These are phyloP conservation scores for Squalus acanthias DNA, from an alignment of 2,797 vertebrate genomes.

Conservation along the genomic window DNA sequence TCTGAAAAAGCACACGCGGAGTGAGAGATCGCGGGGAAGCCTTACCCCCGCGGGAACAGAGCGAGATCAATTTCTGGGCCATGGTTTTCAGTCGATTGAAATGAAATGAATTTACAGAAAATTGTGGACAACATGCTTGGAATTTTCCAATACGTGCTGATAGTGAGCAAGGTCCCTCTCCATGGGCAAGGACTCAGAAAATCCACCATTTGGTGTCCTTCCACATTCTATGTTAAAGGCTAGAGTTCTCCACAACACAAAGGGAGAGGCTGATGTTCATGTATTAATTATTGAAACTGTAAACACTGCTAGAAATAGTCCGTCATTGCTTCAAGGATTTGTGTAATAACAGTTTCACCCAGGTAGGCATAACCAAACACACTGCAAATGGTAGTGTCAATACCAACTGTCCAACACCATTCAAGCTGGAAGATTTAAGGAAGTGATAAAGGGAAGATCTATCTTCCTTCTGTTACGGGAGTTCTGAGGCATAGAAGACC, in stretches of 20 bases:
- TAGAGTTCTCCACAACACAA: background rate
- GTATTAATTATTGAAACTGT: background rate
- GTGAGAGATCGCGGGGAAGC: no score
- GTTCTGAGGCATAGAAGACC: background rate
- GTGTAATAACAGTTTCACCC: background rate
- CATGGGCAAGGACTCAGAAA: background rate
- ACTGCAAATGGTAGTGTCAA: background rate
- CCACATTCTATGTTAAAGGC: background rate
- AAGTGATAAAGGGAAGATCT: background rate
- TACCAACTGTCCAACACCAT: background rate
- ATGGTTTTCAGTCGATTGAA: background rate
- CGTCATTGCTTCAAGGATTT: background rate
- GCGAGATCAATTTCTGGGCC: no score
- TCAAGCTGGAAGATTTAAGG: background rate
- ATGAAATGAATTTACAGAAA: background rate
- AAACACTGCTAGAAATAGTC: background rate
- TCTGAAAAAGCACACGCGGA: no score
- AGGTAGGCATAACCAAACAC: background rate
- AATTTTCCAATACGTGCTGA: background rate
- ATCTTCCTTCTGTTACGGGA: no score
- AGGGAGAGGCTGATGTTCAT: background rate
- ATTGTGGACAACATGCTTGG: background rate
- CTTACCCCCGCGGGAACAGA: no score
- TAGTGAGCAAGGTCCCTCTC: background rate
- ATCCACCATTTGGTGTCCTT: no score